Conservation (phyloP, 1,140 invertebrate species). For the Yoshiicerus persimilis region DNA sequence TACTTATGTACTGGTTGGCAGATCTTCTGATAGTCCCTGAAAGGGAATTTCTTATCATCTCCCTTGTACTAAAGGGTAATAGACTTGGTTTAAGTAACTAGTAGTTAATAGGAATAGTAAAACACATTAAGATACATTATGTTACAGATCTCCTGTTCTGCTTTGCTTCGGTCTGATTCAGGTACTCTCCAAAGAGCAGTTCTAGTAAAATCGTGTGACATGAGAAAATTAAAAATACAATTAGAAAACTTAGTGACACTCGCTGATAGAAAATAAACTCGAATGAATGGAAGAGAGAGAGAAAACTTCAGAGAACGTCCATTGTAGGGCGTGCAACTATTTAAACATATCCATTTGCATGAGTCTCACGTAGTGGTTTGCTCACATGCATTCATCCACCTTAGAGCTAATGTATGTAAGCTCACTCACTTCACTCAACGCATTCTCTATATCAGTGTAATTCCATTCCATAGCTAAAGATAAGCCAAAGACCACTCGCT, state of each 20-base stretch:
- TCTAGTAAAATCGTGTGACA: not conserved
- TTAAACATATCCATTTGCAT: not conserved
- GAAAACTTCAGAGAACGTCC: not conserved
- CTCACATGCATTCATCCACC: not conserved
- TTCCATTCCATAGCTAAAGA: not conserved
- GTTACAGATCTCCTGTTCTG: no score
- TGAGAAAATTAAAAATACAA: not conserved
- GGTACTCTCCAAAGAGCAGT: not conserved
- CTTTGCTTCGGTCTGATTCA: no score
- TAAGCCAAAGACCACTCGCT: not conserved
- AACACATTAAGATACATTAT: not conserved
- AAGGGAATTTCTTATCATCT: not conserved
- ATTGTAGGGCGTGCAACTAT: not conserved
- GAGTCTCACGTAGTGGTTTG: not conserved
- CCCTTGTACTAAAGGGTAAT: no score
- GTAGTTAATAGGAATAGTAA: not conserved
- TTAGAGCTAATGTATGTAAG: not conserved
- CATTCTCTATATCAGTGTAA: not conserved
- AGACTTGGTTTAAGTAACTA: no score
- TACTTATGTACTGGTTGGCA: not conserved
- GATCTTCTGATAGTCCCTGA: not conserved
- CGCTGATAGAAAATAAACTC: not conserved
- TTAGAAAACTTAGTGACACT: not conserved
- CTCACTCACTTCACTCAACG: not conserved
- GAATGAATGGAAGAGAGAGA: not conserved